These are phyloP conservation scores for Drosophila acutilabella DNA, from an alignment of 2,888 invertebrate species.

Conservation along the genomic window DNA sequence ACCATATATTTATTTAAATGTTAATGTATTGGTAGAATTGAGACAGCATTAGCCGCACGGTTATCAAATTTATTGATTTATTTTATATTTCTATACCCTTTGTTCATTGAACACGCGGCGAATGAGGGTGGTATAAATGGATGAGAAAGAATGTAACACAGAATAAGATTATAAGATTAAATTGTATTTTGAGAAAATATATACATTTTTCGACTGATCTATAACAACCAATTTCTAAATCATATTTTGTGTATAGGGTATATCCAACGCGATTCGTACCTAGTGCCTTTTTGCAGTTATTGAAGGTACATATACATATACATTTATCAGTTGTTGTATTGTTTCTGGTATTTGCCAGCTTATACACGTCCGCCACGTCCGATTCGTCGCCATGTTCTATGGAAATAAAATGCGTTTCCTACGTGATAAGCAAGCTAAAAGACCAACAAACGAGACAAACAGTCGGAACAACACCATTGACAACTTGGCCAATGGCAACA, in stretches of 20 bases:
- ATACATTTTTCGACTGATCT: no score
- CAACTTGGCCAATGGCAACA: slow-evolving; percentile 41
- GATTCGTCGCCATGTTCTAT: slow-evolving; percentile 76
- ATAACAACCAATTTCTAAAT: background rate
- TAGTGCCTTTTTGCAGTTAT: slow-evolving; percentile 12
- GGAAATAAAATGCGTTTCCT: slow-evolving; percentile 75
- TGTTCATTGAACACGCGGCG: no score
- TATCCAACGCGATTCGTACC: background rate
- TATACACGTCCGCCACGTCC: slow-evolving; percentile 68
- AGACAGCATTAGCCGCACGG: slow-evolving; percentile 70
- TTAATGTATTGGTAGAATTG: slow-evolving; percentile 40
- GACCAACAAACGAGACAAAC: slow-evolving; percentile 11
- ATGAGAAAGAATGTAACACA: background rate
- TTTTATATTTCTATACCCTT: slow-evolving; percentile 51
- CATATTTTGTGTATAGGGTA: background rate
- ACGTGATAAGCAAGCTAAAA: slow-evolving; percentile 65
- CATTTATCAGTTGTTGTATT: slow-evolving; percentile 38
- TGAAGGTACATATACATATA: slow-evolving; percentile 26
- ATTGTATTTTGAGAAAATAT: no score
- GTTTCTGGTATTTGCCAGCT: slow-evolving; percentile 52
- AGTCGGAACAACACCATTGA: slow-evolving; percentile 35
- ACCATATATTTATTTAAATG: slow-evolving; percentile 22
- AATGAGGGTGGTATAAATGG: background rate
- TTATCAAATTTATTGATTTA: slow-evolving; percentile 72
- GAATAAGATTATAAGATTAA: no score